These are phyloP conservation scores for Zeugodacus cucurbitae DNA, from an alignment of 1,140 invertebrate genomes.

Conservation along the genomic window DNA sequence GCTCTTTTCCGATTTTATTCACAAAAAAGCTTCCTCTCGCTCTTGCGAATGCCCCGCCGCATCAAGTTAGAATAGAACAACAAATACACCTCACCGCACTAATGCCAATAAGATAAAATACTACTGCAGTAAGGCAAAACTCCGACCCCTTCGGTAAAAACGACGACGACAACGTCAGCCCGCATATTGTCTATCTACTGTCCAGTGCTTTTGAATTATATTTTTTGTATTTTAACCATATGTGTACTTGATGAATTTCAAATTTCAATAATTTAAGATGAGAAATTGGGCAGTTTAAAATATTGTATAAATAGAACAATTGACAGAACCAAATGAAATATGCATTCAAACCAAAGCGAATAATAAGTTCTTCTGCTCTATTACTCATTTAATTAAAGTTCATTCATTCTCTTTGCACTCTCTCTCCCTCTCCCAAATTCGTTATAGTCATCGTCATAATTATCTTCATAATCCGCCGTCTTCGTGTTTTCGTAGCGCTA, in stretches of 20 bases:
- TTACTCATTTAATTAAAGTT: constrained; percentile 23
- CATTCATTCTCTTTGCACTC: not conserved
- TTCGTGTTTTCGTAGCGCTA: not conserved
- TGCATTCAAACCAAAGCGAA: not conserved
- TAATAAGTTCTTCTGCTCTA: not conserved
- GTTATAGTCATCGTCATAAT: constrained; percentile 11
- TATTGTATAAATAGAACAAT: not conserved
- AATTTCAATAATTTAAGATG: not conserved
- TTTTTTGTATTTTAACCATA: not conserved
- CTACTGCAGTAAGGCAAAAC: constrained; percentile 43
- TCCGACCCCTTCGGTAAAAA: not conserved
- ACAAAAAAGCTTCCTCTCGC: constrained; percentile 41
- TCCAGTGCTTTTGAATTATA: not conserved
- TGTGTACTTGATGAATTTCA: not conserved
- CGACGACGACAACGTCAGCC: not conserved
- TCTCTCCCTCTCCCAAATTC: constrained; percentile 22
- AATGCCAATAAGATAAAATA: constrained; percentile 35
- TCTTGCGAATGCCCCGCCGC: constrained; percentile 40
- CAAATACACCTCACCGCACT: constrained; percentile 21
- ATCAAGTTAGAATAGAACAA: constrained; percentile 44
- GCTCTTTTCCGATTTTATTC: constrained; percentile 25
- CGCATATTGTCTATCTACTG: not conserved
- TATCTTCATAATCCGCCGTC: not conserved
- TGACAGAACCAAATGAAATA: not conserved
- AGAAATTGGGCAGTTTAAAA: too few species aligned